Evolutionary conservation across 2,888 invertebrate species (phyloP), one percentile per base, ranked within the genome.

Genomic region (Antitype chi): DNA sequence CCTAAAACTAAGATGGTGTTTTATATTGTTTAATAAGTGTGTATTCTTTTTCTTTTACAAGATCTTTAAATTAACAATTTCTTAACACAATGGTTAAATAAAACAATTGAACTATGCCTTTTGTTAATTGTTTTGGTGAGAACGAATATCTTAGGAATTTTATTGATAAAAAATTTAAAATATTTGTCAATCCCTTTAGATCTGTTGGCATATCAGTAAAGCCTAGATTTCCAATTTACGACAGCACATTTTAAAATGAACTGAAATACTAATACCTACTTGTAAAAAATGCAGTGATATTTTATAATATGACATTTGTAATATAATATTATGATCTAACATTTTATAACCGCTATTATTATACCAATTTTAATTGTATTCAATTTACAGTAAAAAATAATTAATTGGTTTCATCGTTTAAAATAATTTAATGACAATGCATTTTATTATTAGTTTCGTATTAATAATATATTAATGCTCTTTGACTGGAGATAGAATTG

Each of bases 61-160:
- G 11, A 63, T 72, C 9, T 9, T 13, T 6, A 55, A 43, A 28
- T 72, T 55, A n/a, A 71, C 32, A 49, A 62, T 49, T 81, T 49
- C 13, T 62, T 15, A 49, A 67, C 8, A 55, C 78, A 80, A 78
- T 80, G 80, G 25, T 52, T 57, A 47, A 28, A 43, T 25, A 47
- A 75, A n/a, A 79, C 81, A 79, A 81, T 81, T 49, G 49, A 62
- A 62, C 17, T 55, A 75, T 62, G 53, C 17, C 76, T n/a, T 60
- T 79, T 79, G 78, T 78, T 23, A 20, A 78, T 78, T 78, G 81
- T 79, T 11, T 55, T 28, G 38, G 15, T 60, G 66, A 23, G 47
- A 81, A 74, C 13, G n/a, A 53, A 53, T 25, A 60, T 13, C 32
- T 52, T 3, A 59, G 5, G n/a, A 9, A 60, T 43, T 55, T 55